Evolutionary conservation across 2,113 vertebrate genomes (phyloP).

Genomic region (Crotalus horridus): DNA sequence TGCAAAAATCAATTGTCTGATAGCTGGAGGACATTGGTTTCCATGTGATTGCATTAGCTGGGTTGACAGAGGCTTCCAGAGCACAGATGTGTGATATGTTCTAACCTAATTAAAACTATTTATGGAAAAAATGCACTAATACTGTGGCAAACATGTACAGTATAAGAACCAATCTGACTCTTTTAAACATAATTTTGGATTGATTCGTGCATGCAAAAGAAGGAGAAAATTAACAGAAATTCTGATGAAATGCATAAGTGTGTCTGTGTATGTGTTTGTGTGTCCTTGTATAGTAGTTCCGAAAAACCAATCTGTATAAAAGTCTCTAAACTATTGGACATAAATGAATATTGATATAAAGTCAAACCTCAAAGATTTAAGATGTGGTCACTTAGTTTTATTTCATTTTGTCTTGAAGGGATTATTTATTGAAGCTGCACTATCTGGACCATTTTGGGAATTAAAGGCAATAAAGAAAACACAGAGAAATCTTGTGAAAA

Average conservation of each 20-base stretch:
- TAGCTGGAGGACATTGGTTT: constrained; percentile 62
- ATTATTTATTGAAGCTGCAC: constrained; percentile 43
- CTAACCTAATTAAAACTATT: constrained; percentile 68
- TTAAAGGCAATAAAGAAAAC: constrained; percentile 31
- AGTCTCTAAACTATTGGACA: constrained; percentile 49
- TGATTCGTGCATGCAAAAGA: constrained; percentile 13
- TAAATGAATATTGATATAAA: constrained; percentile 61
- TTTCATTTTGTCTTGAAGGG: constrained; percentile 43
- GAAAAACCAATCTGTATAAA: constrained; percentile 27
- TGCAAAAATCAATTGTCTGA: constrained; percentile 69
- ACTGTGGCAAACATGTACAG: constrained; percentile 36
- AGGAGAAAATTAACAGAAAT: constrained; percentile 44
- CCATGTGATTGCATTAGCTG: constrained; percentile 68
- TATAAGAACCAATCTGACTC: constrained; percentile 46
- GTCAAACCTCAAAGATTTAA: constrained; percentile 58
- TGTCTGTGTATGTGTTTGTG: neutral
- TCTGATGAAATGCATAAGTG: constrained; percentile 25
- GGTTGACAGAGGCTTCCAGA: constrained; percentile 59
- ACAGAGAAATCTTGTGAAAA: constrained; percentile 12
- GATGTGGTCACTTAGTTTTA: constrained; percentile 31
- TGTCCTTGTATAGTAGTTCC: neutral
- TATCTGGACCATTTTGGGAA: constrained; percentile 16
- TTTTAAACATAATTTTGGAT: neutral
- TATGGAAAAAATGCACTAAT: constrained; percentile 46
- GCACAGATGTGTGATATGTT: constrained; percentile 56